Evolutionary conservation across 2,797 vertebrate species (phyloP).

Genomic region (Odontamblyopus lacepedii): DNA sequence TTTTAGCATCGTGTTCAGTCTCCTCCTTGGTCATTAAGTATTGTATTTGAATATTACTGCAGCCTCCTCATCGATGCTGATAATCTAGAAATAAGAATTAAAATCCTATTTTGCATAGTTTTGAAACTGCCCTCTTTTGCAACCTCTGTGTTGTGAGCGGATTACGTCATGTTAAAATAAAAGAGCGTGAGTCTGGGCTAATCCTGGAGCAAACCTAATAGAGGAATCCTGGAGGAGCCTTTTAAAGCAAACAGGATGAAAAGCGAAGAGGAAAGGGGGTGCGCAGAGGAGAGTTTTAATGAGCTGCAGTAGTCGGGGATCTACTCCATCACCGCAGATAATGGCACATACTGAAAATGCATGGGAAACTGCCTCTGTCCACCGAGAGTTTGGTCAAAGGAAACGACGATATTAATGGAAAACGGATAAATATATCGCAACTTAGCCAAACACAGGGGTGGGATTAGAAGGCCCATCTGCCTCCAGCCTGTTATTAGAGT

Average conservation of each 20-base stretch:
- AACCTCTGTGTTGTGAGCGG: constrained; percentile 19
- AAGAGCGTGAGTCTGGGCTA: constrained; percentile 23
- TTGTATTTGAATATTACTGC: too few species aligned
- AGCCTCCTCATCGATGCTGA: too few species aligned
- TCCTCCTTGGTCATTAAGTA: too few species aligned
- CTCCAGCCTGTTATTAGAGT: constrained; percentile 10
- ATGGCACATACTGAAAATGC: constrained; percentile 49
- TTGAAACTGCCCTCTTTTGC: constrained; percentile 24
- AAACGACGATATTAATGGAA: constrained; percentile 36
- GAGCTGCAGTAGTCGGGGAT: constrained; percentile 51
- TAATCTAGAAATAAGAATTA: background rate
- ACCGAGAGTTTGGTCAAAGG: constrained; percentile 17
- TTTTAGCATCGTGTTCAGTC: too few species aligned
- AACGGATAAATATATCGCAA: constrained; percentile 39
- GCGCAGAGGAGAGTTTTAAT: constrained; percentile 52
- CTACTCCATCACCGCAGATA: constrained; percentile 51
- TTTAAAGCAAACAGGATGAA: constrained; percentile 61
- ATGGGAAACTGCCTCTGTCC: constrained; percentile 17
- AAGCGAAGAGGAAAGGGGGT: constrained; percentile 15
- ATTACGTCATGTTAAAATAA: constrained; percentile 29
- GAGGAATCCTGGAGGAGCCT: constrained; percentile 46
- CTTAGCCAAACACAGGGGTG: constrained; percentile 21
- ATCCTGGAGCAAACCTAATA: constrained; percentile 42
- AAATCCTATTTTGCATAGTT: constrained; percentile 16
- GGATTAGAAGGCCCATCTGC: constrained; percentile 6